phyloP scores from a whole-genome alignment of 2,113 vertebrate species.

The Plotosus lineatus region DNA sequence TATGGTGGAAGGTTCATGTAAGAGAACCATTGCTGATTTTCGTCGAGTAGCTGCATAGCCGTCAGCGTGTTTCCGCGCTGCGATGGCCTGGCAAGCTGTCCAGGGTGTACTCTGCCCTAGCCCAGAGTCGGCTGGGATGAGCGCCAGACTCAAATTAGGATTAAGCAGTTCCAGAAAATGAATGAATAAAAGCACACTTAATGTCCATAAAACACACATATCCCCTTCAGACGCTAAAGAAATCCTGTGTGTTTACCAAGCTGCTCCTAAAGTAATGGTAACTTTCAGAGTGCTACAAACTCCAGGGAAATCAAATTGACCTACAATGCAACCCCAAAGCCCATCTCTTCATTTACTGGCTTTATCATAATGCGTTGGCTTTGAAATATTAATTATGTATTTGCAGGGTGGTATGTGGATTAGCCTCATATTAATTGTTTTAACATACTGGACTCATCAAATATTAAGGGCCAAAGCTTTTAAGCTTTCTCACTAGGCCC shows the following conservation, averaged over 20 bases:
- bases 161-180: too few relatives aligned
- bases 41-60: too few relatives aligned
- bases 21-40: too few relatives aligned
- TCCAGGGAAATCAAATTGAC: conserved; percentile 46
- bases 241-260: conserved; percentile 7
- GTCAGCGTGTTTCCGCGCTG: too few relatives aligned
- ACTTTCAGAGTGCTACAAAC: conserved; percentile 22
- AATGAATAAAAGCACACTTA: too few relatives aligned
- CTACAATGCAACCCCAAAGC: conserved; percentile 52
- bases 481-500: conserved; percentile 50
- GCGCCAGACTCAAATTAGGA: too few relatives aligned
- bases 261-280: conserved; percentile 1
- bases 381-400: conserved; percentile 70
- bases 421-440: conserved; percentile 68
- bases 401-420: conserved; percentile 55
- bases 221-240: neutral
- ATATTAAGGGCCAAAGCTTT: conserved; percentile 73
- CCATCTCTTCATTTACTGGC: conserved; percentile 57
- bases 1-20: too few relatives aligned
- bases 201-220: too few relatives aligned
- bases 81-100: too few relatives aligned
- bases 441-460: conserved; percentile 73
- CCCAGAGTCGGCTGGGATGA: too few relatives aligned
- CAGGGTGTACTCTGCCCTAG: too few relatives aligned
- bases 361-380: conserved; percentile 50